Base-by-base conservation (phyloP, 1,140 invertebrate genomes). In the Brachionus rotundiformis region DNA sequence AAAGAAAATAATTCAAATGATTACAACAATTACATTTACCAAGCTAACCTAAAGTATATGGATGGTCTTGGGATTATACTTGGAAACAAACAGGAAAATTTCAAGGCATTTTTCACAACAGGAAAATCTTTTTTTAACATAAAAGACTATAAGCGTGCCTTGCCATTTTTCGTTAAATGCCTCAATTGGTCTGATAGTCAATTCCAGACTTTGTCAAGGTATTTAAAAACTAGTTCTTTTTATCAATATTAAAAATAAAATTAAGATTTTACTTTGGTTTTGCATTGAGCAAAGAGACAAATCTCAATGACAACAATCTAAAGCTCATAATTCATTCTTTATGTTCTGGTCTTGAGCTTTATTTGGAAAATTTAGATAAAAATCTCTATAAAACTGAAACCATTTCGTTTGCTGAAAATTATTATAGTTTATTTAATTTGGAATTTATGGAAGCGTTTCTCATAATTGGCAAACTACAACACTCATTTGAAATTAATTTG, bases 391-490 rank as follows among this genome's bases (percentile, higher is more conserved):
- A 25, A 13, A 44, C 7, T 19, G 7, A 73, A 27, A 2, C 11
- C 1, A 71, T 23, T 6, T 33, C n/a, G 4, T 25, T 47, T 63
- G 6, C 47, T 19, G n/a, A 79, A 25, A 59, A 79, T n/a, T n/a
- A 79, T 11, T 54, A 23, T 19, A 79, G 47, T 41, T 25, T 79
- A 25, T 79, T 79, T 54, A 79, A 79, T 23, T 13, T 39, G n/a
- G 29, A 59, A 79, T 79, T 79, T 36, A 10, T 79, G 16, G 76
- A 79, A 33, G 76, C 44, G 16, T 79, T 79, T 63, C 19, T 79
- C 16, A 39, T 59, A 13, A 27, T 79, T n/a, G 76, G 76, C 11
- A 54, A 79, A 79, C n/a, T 63, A 10, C 31, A 79, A 25, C 49
- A 25, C 25, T 23, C n/a, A 16, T 79, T 33, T 39, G 3, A n/a